Base-by-base conservation (phyloP, 1,140 invertebrate species). In the Mya arenaria region DNA sequence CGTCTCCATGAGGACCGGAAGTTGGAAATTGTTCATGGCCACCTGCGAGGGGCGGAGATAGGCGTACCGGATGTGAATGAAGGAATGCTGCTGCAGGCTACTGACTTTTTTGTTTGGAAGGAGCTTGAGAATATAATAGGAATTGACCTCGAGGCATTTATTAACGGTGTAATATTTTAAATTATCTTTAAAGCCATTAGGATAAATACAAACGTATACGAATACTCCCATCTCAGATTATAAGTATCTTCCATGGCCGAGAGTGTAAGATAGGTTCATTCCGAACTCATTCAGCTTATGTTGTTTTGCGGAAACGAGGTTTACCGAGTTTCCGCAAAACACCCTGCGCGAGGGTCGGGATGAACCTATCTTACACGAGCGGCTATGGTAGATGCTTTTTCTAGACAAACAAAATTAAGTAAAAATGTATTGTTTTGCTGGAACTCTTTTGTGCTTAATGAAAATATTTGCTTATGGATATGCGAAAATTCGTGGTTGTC, bases 71-170 rank as follows among this genome's bases (percentile, higher is more conserved):
- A 72, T 23, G 5, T 30, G 3, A 55, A 72, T 30, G 69, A 72
- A 58, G 69, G 69, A 25, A 13, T 28, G 10, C 28, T 72, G 4
- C 32, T 72, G 41, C 34, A 56, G 19, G 41, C 56, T 52, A 23
- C 36, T 37, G 56, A 48, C 4, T 48, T 32, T 32, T 17, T 17
- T 32, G 69, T 72, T 0, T 1, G 56, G 1, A 44, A 72, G 39
- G 25, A 72, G 23, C 48, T 72, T n/a, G 39, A 55, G 6, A 6
- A 37, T 23, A 44, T 72, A 4, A 19, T 72, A n/a, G 69, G 69
- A 37, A 36, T 72, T 2, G 48, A 72, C n/a, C 36, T 72, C 17
- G 23, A n/a, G 41, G 37, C 37, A 36, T 34, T 72, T 37, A 25
- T 72, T 36, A 72, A 30, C 23, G 69, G 69, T 72, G 58, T 28